Conservation (phyloP, 2,888 invertebrate species). For the Spialia ferax region DNA sequence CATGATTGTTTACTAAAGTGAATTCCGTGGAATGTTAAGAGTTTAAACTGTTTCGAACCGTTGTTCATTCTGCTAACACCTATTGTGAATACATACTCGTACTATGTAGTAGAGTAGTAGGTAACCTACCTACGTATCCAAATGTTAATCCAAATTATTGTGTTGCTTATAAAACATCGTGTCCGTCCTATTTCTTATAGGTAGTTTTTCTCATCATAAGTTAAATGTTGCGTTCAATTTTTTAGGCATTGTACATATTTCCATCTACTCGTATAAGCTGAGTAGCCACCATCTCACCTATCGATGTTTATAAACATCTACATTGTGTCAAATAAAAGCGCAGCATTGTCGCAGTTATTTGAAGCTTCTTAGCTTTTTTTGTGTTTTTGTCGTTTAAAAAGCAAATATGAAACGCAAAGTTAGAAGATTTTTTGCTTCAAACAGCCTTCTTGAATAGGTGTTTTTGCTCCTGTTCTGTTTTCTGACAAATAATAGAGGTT, state of each 20-base stretch:
- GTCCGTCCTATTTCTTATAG: no score
- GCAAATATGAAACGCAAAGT: background rate
- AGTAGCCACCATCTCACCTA: no score
- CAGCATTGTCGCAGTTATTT: background rate
- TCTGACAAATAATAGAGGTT: background rate
- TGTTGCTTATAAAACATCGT: no score
- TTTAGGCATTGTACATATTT: no score
- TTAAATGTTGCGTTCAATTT: no score
- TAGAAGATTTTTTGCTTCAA: background rate
- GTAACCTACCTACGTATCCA: background rate
- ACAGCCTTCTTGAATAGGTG: background rate
- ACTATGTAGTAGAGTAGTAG: no score
- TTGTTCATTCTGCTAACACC: background rate
- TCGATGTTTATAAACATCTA: no score
- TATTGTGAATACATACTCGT: background rate
- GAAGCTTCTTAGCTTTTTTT: background rate
- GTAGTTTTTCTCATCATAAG: no score
- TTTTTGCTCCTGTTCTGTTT: slow-evolving; percentile 22
- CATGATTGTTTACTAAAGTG: slow-evolving; percentile 45
- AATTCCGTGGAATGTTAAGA: background rate
- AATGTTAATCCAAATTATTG: no score
- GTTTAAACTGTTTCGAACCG: slow-evolving; percentile 12
- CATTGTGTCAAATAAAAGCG: background rate
- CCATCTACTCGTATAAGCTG: no score
- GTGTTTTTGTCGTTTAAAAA: background rate